Evolutionary conservation across 2,113 vertebrate genomes (phyloP), one percentile per base, ranked within the genome.

Genomic region (Gymnogyps californianus): DNA sequence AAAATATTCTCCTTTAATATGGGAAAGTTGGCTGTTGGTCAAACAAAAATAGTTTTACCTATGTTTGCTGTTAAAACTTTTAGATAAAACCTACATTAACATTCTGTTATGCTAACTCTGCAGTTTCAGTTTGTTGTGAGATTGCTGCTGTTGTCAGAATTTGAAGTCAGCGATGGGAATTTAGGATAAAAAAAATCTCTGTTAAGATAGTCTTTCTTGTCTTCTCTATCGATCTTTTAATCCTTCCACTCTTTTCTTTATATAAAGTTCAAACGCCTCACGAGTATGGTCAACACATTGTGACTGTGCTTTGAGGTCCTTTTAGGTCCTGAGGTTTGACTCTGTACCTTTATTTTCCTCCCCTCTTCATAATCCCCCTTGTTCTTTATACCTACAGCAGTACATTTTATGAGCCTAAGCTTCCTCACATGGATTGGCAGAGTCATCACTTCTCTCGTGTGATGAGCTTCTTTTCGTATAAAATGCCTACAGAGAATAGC

Each of bases 251-350:
- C 13, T 64, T 87, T 65, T 71, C n/a, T 78, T 69, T 91, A 16
- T 42, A 9, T 76, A 51, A 74, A 74, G 25, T 58, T 75, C 16
- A 31, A 46, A 80, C 31, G 70, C 26, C 26, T 78, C 36, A 31
- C 0, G 0, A 59, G 15, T 75, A 11, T 3, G 0, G 25, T 75
- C 47, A 79, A 16, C 9, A 16, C 1, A 1, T n/a, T 76, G 26
- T 49, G 22, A 65, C 65, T 93, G 54, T 28, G 16, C 81, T 91
- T 83, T 74, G 26, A 55, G 38, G 11, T 83, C 52, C 46, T 81
- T 83, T 74, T 6, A 61, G 75, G 42, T 59, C 57, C 51, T 46
- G 51, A 47, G 42, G 19, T 72, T 83, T 83, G 19, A 38, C 16
- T 62, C 36, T 55, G 4, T 20, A 9, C 28, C 59, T 82, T 14